Conservation (phyloP, 2,113 vertebrate genomes). For the Lophochroa leadbeateri region DNA sequence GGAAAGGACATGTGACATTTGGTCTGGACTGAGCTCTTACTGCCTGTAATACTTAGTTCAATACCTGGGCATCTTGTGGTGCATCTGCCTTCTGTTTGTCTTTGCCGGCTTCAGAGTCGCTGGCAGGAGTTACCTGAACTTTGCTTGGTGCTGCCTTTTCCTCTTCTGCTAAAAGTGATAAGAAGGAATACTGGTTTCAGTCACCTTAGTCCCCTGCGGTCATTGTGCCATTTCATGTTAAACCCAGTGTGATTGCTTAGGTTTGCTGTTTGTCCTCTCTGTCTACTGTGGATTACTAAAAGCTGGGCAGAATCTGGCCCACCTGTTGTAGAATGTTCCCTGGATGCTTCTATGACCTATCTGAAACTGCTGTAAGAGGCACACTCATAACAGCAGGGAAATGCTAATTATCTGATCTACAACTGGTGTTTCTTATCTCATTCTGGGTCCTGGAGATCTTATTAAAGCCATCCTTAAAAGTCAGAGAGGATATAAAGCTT, state of each 20-base stretch:
- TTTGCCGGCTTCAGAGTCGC: constrained; percentile 36
- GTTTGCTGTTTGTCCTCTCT: not conserved
- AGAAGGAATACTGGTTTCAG: not conserved
- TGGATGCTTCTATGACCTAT: not conserved
- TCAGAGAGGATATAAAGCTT: not conserved
- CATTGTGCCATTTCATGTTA: not conserved
- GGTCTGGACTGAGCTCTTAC: not conserved
- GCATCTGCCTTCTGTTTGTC: constrained; percentile 33
- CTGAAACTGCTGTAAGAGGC: not conserved
- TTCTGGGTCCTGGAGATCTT: not conserved
- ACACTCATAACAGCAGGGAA: accelerated
- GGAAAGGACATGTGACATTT: accelerated
- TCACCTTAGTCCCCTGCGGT: not conserved
- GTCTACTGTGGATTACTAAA: not conserved
- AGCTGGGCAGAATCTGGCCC: not conserved
- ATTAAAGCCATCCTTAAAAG: not conserved
- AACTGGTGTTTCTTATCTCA: not conserved
- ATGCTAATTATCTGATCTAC: not conserved
- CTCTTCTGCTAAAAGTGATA: not conserved
- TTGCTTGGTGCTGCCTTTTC: constrained; percentile 47
- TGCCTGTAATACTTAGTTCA: not conserved
- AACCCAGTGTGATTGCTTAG: not conserved
- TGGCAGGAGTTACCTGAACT: constrained; percentile 51
- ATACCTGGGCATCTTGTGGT: constrained; percentile 63
- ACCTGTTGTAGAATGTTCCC: not conserved